Evolutionary conservation across 2,113 vertebrate species (phyloP).

Genomic region (Salvelinus fontinalis): DNA sequence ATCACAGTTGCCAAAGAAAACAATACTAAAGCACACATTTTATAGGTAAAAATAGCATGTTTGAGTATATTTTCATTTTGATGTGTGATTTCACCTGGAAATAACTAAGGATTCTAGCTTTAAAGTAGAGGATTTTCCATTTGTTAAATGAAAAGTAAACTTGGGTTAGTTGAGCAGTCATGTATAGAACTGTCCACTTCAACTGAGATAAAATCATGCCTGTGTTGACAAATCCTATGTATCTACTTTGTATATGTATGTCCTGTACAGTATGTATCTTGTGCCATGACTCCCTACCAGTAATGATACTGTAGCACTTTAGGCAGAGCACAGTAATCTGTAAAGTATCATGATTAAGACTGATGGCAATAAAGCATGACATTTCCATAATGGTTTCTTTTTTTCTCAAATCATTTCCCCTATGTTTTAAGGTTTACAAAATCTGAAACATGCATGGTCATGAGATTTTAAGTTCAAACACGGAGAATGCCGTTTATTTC

Average conservation of each 20-base stretch:
- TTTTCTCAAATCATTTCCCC: not conserved
- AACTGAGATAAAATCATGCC: conserved; percentile 11
- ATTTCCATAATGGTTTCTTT: conserved; percentile 28
- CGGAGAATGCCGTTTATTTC: not conserved
- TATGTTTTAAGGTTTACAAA: not conserved
- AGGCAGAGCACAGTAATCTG: conserved; percentile 36
- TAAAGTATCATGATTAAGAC: conserved; percentile 33
- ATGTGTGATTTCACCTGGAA: not conserved
- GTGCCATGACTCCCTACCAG: conserved; percentile 64
- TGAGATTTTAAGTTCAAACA: not conserved
- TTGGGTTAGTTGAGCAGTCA: not conserved
- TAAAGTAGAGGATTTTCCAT: not conserved
- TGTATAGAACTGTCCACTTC: not conserved
- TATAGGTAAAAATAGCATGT: no score
- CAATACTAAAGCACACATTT: no score
- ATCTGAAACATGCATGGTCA: not conserved
- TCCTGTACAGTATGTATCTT: conserved; percentile 46
- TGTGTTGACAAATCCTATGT: conserved; percentile 12
- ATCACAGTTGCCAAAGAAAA: no score
- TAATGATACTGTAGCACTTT: conserved; percentile 54
- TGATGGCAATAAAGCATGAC: conserved; percentile 67
- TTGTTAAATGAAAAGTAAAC: not conserved
- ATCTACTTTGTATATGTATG: conserved; percentile 6
- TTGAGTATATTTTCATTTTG: no score
- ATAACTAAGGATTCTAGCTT: not conserved